A percentile compares a stretch with the other conserved stretches of the same genome.
These are phyloP conservation scores for Helicoverpa assulta DNA, from an alignment of 2,888 invertebrate species.

Conservation along the genomic window DNA sequence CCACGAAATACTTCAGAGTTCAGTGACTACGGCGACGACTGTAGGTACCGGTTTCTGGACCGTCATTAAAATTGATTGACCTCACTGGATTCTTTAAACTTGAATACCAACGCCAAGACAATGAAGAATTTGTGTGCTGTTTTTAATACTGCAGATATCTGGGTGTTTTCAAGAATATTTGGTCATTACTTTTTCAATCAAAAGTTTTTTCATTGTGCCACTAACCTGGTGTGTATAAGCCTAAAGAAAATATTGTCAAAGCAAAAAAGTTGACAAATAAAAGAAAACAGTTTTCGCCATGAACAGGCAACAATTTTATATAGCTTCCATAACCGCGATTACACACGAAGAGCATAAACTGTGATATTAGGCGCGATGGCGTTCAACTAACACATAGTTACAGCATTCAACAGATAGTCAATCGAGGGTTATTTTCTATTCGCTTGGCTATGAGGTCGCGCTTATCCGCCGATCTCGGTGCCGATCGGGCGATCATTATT, in stretches of 20 bases:
- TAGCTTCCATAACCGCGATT: constrained; percentile 36
- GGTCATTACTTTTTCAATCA: background rate
- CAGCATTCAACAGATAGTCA: constrained; percentile 81
- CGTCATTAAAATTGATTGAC: background rate
- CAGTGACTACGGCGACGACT: background rate
- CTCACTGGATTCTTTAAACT: constrained; percentile 6
- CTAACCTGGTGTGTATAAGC: constrained; percentile 11
- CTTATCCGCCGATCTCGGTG: constrained; percentile 59
- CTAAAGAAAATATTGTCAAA: constrained; percentile 12
- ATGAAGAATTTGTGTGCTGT: background rate
- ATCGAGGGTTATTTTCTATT: constrained; percentile 77
- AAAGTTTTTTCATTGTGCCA: background rate
- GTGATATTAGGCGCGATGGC: constrained; percentile 39
- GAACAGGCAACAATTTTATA: constrained; percentile 31
- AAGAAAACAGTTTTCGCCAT: constrained; percentile 28
- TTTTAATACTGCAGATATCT: background rate
- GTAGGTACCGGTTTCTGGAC: background rate
- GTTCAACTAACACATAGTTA: constrained; percentile 44
- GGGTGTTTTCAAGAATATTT: background rate
- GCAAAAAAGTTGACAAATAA: constrained; percentile 37
- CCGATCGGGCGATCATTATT: constrained; percentile 80
- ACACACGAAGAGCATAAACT: constrained; percentile 50
- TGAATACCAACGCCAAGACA: background rate
- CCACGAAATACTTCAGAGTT: background rate
- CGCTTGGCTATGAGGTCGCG: constrained; percentile 67